A percentile compares a stretch with the other conserved stretches of the same genome.
phyloP scores from a whole-genome alignment of 2,888 invertebrate genomes.

The Petrophora chlorosata region DNA sequence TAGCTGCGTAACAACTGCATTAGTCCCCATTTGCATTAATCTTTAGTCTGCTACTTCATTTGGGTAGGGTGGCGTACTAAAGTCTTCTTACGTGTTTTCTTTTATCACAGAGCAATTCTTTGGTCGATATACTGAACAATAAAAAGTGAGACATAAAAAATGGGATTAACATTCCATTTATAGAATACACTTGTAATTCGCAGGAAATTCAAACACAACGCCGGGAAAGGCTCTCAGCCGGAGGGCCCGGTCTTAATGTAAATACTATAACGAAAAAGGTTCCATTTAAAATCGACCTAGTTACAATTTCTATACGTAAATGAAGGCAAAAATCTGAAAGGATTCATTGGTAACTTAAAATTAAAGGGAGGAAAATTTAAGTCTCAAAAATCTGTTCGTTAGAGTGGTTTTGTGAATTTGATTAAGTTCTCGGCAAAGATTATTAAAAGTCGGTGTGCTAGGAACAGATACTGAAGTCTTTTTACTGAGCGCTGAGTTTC shows the following conservation, averaged over 20 bases:
- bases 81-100: too few species aligned
- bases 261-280: slow-evolving; percentile 25
- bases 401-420: slow-evolving; percentile 14
- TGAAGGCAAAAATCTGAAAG: slow-evolving; percentile 16
- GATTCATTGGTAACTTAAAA: slow-evolving; percentile 20
- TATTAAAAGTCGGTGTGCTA: too few species aligned
- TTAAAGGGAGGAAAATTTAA: slow-evolving; percentile 6
- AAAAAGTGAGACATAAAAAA: slow-evolving; percentile 1
- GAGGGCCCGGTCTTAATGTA: slow-evolving; percentile 21
- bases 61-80: too few species aligned
- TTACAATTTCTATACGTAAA: slow-evolving; percentile 15
- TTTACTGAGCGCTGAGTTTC: too few species aligned
- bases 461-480: too few species aligned
- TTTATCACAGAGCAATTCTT: too few species aligned
- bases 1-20: too few species aligned
- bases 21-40: too few species aligned
- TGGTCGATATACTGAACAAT: neutral
- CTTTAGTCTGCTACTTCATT: too few species aligned
- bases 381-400: slow-evolving; percentile 1
- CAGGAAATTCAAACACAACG: slow-evolving; percentile 27
- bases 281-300: slow-evolving; percentile 18
- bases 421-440: slow-evolving; percentile 6
- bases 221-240: slow-evolving; percentile 27
- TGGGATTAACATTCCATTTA: neutral
- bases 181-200: slow-evolving; percentile 17